These are phyloP conservation scores for Pseudobourletiella spinata DNA, from an alignment of 1,140 invertebrate species.

Conservation along the genomic window DNA sequence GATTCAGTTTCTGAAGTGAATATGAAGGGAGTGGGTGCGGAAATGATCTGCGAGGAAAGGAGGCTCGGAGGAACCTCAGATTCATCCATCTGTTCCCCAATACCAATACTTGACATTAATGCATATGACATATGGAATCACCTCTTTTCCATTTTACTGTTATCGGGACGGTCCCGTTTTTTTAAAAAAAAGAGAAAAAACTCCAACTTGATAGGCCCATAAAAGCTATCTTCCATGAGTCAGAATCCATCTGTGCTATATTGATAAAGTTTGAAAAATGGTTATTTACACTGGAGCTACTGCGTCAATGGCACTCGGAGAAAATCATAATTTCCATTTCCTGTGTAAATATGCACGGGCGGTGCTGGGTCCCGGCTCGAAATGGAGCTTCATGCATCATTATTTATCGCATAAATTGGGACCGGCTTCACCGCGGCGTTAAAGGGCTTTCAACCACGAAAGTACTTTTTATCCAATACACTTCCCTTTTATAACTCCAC, in stretches of 20 bases:
- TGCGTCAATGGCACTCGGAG: conserved; percentile 34
- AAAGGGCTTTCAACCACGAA: conserved; percentile 36
- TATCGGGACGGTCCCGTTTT: conserved; percentile 25
- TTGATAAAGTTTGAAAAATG: conserved; percentile 37
- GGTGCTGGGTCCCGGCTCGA: conserved; percentile 5
- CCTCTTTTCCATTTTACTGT: conserved; percentile 33
- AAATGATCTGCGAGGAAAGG: conserved; percentile 23
- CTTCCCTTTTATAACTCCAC: conserved; percentile 19
- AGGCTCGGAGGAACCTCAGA: conserved; percentile 21
- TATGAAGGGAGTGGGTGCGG: conserved; percentile 8
- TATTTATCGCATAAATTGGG: conserved; percentile 35
- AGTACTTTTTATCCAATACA: conserved; percentile 34
- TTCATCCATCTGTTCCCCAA: conserved; percentile 32
- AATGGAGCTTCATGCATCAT: conserved; percentile 33
- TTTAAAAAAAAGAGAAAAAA: conserved; percentile 21
- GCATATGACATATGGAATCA: conserved; percentile 36
- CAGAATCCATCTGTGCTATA: conserved; percentile 36
- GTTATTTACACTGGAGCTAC: conserved; percentile 33
- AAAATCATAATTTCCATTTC: conserved; percentile 37
- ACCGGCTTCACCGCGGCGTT: conserved; percentile 27
- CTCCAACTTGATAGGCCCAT: conserved; percentile 29
- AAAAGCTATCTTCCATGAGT: conserved; percentile 33
- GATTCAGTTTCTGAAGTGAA: neutral
- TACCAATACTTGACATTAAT: conserved; percentile 35
- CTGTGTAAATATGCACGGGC: conserved; percentile 33